These are phyloP conservation scores for Spinus olivaceus DNA, from an alignment of 2,797 vertebrate species.

Conservation along the genomic window DNA sequence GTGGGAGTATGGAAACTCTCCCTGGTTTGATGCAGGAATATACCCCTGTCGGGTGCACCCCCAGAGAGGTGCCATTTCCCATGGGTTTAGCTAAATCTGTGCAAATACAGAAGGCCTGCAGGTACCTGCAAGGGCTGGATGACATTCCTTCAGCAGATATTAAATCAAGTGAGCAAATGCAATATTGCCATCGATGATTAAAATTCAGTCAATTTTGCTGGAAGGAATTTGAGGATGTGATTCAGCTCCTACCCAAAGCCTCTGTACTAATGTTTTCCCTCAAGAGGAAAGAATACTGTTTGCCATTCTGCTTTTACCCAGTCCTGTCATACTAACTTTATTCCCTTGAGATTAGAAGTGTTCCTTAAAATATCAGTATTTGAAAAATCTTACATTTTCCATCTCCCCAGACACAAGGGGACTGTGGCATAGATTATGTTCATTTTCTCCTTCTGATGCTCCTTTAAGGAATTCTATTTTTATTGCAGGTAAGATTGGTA, in stretches of 20 bases:
- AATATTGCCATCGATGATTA: not conserved
- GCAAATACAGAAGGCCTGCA: not conserved
- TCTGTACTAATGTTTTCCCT: not conserved
- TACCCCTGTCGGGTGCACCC: not conserved
- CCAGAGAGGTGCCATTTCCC: not conserved
- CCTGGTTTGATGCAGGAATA: not conserved
- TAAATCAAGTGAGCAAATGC: not conserved
- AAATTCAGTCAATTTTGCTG: not conserved
- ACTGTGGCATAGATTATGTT: not conserved
- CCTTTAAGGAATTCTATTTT: not conserved
- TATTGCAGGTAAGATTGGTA: not conserved
- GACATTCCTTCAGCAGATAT: not conserved
- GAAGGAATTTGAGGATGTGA: not conserved
- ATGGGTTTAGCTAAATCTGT: not conserved
- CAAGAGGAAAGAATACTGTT: not conserved
- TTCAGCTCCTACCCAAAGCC: not conserved
- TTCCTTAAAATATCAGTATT: not conserved
- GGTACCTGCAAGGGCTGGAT: not conserved
- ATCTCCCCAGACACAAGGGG: not conserved
- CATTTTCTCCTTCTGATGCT: not conserved
- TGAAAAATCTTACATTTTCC: not conserved
- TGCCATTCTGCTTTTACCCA: not conserved
- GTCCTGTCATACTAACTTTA: not conserved
- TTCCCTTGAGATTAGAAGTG: not conserved
- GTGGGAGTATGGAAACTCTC: not conserved